Base-by-base conservation (phyloP, 2,888 invertebrate species). In the Rhagium mordax region DNA sequence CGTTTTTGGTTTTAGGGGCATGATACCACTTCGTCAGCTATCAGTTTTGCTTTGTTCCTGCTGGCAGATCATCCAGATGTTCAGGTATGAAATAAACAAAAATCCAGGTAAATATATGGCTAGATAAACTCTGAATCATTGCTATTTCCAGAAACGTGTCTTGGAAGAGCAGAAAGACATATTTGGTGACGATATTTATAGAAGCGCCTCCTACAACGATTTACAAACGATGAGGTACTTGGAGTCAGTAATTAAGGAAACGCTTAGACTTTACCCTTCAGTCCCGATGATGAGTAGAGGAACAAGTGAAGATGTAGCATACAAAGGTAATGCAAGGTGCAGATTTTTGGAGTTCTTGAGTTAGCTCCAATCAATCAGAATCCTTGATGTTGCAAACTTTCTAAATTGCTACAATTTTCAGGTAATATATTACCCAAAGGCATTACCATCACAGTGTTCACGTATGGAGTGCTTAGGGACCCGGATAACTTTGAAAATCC, bases 21-120 rank as follows among this genome's bases (percentile, higher is more conserved):
- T 71, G 88, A 89, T 75, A 89, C 89, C 0, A 89, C 88, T 29
- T 84, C 89, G 1, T 85, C 88, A 29, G 87, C 87, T 10, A 83
- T 89, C 15, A 85, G 86, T 75, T 90, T 89, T 84, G 75, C 87
- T 6, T 75, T 89, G 2, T 89, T 88, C 74, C 78, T 81, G 48
- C 78, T 90, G 47, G 87, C 89, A 0, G 86, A 84, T 47, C 77
- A 88, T 79, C 86, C 85, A 0, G 84, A 88, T n/a, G 75, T 88
- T 20, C 89, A 89, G 82, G 84, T 83, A n/a, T n/a, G n/a, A n/a
- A n/a, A n/a, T n/a, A 24, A 6, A 24, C 24, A 24, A n/a, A n/a
- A n/a, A n/a, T n/a, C n/a, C n/a, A n/a, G n/a, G n/a, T n/a, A n/a
- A n/a, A n/a, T n/a, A n/a, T n/a, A n/a, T n/a, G n/a, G n/a, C n/a